Conservation (phyloP, 2,797 vertebrate genomes). For the Mormyrops boulengeri region DNA sequence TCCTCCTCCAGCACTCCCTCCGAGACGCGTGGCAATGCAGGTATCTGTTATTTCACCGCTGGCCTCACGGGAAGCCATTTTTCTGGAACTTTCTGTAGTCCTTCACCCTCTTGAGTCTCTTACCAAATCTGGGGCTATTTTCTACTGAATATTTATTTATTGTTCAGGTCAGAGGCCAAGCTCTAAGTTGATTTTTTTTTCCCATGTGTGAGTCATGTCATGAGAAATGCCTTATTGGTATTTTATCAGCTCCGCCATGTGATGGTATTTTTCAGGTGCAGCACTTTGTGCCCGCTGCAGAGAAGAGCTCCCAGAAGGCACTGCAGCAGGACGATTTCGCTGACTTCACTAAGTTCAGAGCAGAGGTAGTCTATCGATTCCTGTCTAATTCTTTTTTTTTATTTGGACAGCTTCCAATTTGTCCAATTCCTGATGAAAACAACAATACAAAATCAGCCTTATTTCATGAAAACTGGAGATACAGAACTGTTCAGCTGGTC, state of each 20-base stretch:
- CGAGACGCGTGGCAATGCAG: constrained; percentile 76
- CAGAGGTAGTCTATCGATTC: constrained; percentile 51
- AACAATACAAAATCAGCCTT: neutral
- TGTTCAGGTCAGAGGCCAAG: neutral
- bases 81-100: neutral
- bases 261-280: constrained; percentile 44
- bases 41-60: constrained; percentile 51
- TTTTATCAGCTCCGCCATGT: neutral
- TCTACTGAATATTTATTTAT: neutral
- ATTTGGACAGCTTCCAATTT: neutral
- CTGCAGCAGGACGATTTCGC: constrained; percentile 54
- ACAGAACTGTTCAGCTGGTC: neutral
- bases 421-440: neutral
- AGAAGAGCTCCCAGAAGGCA: constrained; percentile 44
- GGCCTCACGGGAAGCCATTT: constrained; percentile 63
- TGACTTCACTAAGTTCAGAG: constrained; percentile 63
- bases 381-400: neutral
- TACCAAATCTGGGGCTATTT: neutral
- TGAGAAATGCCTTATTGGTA: neutral
- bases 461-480: neutral
- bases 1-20: constrained; percentile 79
- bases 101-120: neutral
- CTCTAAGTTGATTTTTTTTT: neutral
- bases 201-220: neutral
- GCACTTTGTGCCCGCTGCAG: constrained; percentile 42